Conservation (phyloP, 2,113 vertebrate species). For the Alligator mississippiensis region DNA sequence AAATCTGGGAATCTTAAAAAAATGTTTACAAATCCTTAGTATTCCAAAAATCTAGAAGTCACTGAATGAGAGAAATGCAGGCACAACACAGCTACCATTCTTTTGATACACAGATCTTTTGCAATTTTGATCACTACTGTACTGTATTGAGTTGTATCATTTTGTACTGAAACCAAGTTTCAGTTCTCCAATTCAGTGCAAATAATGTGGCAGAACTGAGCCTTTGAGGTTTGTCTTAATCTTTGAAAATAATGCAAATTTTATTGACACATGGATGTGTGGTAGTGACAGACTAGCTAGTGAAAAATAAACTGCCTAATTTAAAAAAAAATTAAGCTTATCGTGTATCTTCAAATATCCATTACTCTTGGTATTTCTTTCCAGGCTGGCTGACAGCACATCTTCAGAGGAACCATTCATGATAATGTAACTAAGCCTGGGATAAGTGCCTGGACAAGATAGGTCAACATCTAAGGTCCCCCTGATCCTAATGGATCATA, state of each 20-base stretch:
- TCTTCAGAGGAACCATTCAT: not conserved
- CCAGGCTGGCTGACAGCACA: not conserved
- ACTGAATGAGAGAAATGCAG: not conserved
- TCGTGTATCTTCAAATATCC: not conserved
- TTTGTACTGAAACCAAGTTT: not conserved
- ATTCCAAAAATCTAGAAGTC: not conserved
- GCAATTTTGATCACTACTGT: not conserved
- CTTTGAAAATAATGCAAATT: not conserved
- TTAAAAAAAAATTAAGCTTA: not conserved
- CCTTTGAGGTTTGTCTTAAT: not conserved
- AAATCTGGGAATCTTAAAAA: too few species aligned
- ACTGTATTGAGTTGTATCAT: not conserved
- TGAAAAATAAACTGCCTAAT: not conserved
- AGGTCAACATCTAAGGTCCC: too few species aligned
- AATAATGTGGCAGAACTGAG: not conserved
- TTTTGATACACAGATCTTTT: not conserved
- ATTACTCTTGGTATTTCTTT: not conserved
- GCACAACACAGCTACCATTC: not conserved
- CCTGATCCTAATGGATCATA: too few species aligned
- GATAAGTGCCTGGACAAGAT: not conserved
- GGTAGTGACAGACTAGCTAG: not conserved
- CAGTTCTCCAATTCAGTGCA: not conserved
- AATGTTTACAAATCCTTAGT: not conserved
- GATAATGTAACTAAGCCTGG: not conserved
- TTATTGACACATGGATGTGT: not conserved